These are phyloP conservation scores for Palythoa grandis DNA, from an alignment of 92 coral and sea anemone genomes.

Conservation along the genomic window DNA sequence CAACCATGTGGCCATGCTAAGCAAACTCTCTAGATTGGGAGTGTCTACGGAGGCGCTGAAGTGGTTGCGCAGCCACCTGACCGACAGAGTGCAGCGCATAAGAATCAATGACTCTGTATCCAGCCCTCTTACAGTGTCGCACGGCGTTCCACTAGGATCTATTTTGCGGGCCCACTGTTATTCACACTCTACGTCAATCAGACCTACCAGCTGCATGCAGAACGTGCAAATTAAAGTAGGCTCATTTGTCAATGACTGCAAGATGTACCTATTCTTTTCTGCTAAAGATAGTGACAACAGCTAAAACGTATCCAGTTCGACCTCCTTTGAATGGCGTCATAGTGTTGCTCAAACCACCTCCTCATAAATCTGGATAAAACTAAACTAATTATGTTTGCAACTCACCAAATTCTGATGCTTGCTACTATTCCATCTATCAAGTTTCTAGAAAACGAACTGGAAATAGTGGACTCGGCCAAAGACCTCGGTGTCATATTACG, in stretches of 20 bases:
- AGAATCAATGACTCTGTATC: slow-evolving; percentile 40
- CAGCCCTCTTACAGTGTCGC: slow-evolving; percentile 1
- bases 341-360: slow-evolving; percentile 3
- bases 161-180: too few relatives aligned
- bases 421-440: not conserved
- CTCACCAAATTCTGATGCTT: not conserved
- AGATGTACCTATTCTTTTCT: not conserved
- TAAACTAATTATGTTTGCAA: slow-evolving; percentile 4
- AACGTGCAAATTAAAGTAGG: not conserved
- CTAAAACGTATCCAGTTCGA: not conserved
- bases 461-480: too few relatives aligned
- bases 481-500: too few relatives aligned
- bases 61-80: slow-evolving; percentile 9
- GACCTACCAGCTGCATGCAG: not conserved
- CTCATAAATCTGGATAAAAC: too few relatives aligned
- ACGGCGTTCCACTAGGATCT: not conserved
- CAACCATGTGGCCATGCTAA: not conserved
- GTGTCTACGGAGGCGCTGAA: not conserved
- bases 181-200: not conserved
- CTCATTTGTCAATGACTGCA: not conserved
- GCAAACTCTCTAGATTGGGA: not conserved
- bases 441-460: too few relatives aligned
- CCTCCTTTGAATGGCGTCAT: not conserved
- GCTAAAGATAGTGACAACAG: not conserved
- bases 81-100: too few relatives aligned